Base-by-base conservation (phyloP, 2,888 invertebrate genomes). In the Amiota mariae region DNA sequence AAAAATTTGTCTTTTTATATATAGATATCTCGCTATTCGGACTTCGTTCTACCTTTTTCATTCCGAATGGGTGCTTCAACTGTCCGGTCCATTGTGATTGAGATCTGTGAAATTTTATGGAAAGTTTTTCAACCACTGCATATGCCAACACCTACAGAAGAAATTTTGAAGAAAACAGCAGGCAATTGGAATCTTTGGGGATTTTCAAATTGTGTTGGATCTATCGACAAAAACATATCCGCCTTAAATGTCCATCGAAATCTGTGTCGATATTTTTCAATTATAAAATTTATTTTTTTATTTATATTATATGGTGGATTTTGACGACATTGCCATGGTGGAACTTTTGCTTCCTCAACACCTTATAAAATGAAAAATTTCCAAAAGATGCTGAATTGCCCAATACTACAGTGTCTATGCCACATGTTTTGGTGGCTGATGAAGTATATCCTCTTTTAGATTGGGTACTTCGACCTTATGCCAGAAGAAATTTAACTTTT, bases 251-350 rank as follows among this genome's bases (percentile, higher is more conserved):
- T 46, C 86, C 86, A 15, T 12, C 75, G 51, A 74, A 85, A 56
- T 80, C 79, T 70, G 85, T 86, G 24, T 82, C 83, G 12, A 72
- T 79, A 66, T 86, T 75, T 78, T 84, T 76, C 73, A 87, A 87
- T 76, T 86, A 87, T 78, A 86, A 87, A 54, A 68, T 75, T 56
- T 46, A 73, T 49, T 56, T 73, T 63, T 73, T 48, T 64, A 46
- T 67, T 70, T 12, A 64, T 76, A 46, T 67, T 72, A 74, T 70
- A 74, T 71, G 72, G 71, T 73, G 74, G 72, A 63, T 73, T 64
- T 47, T 74, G 76, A 66, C 73, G 73, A 24, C 71, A 73, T 36
- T 72, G 71, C 47, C 67, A 74, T 67, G 72, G 70, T n/a, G n/a
- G n/a, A n/a, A n/a, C n/a, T n/a, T n/a, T n/a, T n/a, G n/a, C n/a